Conservation (phyloP, 2,797 vertebrate species). For the Lithobates pipiens region DNA sequence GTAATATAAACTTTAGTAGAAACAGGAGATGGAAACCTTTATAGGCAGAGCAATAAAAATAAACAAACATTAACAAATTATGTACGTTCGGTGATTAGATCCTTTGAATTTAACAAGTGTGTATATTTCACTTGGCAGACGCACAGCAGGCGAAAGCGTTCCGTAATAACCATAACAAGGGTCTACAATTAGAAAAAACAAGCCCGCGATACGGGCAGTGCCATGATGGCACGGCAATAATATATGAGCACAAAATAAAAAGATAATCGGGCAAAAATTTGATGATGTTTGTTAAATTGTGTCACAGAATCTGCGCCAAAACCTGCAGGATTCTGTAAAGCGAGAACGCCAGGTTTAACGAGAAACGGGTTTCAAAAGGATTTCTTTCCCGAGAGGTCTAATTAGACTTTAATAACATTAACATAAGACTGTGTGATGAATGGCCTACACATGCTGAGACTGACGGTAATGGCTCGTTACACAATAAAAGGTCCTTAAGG, state of each 20-base stretch:
- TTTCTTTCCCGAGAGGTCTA: slow-evolving; percentile 51
- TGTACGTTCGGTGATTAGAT: slow-evolving; percentile 25
- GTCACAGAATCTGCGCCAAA: background rate
- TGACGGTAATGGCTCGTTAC: slow-evolving; percentile 40
- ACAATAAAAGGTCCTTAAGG: slow-evolving; percentile 39
- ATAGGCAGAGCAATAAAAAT: slow-evolving; percentile 28
- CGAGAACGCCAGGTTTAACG: slow-evolving; percentile 37
- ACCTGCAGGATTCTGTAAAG: slow-evolving; percentile 15
- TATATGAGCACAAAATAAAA: background rate
- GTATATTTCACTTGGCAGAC: slow-evolving; percentile 37
- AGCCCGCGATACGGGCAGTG: background rate
- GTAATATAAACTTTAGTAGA: slow-evolving; percentile 42
- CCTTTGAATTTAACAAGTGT: slow-evolving; percentile 38
- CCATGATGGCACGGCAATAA: background rate
- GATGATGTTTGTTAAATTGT: background rate
- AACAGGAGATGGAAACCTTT: slow-evolving; percentile 48
- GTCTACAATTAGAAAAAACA: slow-evolving; percentile 1
- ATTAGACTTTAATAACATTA: slow-evolving; percentile 61
- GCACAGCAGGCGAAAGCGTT: background rate
- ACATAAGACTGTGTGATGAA: slow-evolving; percentile 46
- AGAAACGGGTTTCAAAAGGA: slow-evolving; percentile 50
- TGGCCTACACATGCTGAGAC: slow-evolving; percentile 21
- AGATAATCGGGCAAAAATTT: background rate
- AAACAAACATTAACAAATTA: slow-evolving; percentile 48
- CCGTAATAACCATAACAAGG: background rate